Evolutionary conservation across 2,888 invertebrate species (phyloP).

Genomic region (Hemithea aestivaria): DNA sequence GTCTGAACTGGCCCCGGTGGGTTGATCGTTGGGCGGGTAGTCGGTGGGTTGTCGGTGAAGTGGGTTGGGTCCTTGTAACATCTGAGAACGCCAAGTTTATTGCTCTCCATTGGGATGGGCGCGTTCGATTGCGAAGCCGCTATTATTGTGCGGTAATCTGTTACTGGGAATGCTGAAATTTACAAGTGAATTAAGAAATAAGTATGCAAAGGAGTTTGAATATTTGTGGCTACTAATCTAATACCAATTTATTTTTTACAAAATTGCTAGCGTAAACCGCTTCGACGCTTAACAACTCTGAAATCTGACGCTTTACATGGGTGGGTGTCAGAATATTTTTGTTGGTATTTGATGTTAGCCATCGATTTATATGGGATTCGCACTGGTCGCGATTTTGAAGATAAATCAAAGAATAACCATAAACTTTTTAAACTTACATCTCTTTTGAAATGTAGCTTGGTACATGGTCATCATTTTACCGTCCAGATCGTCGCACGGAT

Average conservation of each 20-base stretch:
- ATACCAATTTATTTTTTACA: too few relatives aligned
- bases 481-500: slow-evolving; percentile 81
- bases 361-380: too few relatives aligned
- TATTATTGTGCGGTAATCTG: slow-evolving; percentile 77
- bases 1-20: slow-evolving; percentile 63
- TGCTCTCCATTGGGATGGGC: slow-evolving; percentile 78
- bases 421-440: too few relatives aligned
- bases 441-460: slow-evolving; percentile 79
- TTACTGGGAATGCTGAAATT: slow-evolving; percentile 64
- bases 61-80: slow-evolving; percentile 82
- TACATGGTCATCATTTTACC: slow-evolving; percentile 82
- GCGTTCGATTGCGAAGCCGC: slow-evolving; percentile 81
- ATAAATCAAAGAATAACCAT: too few relatives aligned
- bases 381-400: too few relatives aligned
- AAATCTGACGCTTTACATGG: too few relatives aligned
- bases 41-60: slow-evolving; percentile 74
- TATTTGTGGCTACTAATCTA: too few relatives aligned
- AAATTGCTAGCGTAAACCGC: too few relatives aligned
- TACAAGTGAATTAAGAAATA: neutral
- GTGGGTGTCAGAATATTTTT: too few relatives aligned
- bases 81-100: slow-evolving; percentile 73
- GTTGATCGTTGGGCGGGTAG: slow-evolving; percentile 76
- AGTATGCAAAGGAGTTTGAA: neutral
- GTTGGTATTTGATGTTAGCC: too few relatives aligned
- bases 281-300: too few relatives aligned